These are phyloP conservation scores for Eupithecia dodoneata DNA, from an alignment of 2,888 invertebrate species.

Conservation along the genomic window DNA sequence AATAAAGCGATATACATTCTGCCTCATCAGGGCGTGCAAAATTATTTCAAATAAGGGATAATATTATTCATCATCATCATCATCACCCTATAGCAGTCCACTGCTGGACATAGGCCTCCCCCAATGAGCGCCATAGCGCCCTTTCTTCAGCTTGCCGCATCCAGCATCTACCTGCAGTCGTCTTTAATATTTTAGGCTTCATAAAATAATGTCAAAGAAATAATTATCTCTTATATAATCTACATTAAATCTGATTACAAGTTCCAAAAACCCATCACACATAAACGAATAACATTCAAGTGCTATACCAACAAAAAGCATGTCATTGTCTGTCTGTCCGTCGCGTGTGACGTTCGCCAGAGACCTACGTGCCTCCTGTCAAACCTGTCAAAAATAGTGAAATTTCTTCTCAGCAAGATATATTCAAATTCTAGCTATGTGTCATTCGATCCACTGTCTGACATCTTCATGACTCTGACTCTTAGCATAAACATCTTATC, in stretches of 20 bases:
- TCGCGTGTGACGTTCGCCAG: conserved; percentile 50
- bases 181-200: too few species aligned
- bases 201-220: not conserved
- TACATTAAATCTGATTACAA: conserved; percentile 37
- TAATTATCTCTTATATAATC: conserved; percentile 35
- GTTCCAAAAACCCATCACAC: conserved; percentile 44
- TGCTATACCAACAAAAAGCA: conserved; percentile 60
- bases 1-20: too few species aligned
- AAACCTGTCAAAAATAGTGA: conserved; percentile 73
- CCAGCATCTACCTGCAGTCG: too few species aligned
- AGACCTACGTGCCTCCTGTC: conserved; percentile 58
- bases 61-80: too few species aligned
- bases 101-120: too few species aligned
- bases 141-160: too few species aligned
- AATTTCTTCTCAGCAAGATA: conserved; percentile 79
- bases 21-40: too few species aligned
- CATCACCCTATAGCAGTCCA: too few species aligned
- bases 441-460: conserved; percentile 77
- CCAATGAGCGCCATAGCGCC: too few species aligned
- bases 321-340: conserved; percentile 57
- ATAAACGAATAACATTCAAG: conserved; percentile 49
- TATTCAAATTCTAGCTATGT: conserved; percentile 71
- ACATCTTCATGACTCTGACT: conserved; percentile 73
- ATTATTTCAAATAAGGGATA: too few species aligned
- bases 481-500: conserved; percentile 49